These are phyloP conservation scores for Crypturellus tataupa DNA, from an alignment of 2,797 vertebrate species.

Conservation along the genomic window DNA sequence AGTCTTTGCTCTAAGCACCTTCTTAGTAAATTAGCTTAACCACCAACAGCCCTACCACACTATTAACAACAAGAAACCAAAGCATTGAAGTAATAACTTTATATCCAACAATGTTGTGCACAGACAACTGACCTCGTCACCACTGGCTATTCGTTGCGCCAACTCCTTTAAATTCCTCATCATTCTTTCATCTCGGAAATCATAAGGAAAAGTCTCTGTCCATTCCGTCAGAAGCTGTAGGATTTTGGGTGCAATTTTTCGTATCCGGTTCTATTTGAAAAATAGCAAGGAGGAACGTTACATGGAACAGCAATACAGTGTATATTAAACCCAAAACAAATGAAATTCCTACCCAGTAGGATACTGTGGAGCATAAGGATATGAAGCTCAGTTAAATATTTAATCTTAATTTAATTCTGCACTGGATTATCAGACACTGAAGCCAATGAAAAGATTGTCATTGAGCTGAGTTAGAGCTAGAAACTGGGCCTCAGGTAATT, in stretches of 20 bases:
- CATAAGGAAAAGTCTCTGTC: constrained; percentile 95
- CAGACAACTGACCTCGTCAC: constrained; percentile 89
- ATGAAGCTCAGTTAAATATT: not conserved
- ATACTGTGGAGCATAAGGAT: not conserved
- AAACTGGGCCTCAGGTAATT: not conserved
- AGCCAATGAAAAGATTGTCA: not conserved
- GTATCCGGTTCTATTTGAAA: constrained; percentile 83
- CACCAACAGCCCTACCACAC: not conserved
- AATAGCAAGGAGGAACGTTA: constrained; percentile 12
- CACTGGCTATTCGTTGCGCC: constrained; percentile 87
- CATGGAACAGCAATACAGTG: not conserved
- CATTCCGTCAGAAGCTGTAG: constrained; percentile 93
- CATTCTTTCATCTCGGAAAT: constrained; percentile 95
- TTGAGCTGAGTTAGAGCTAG: not conserved
- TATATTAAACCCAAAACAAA: not conserved
- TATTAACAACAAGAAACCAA: not conserved
- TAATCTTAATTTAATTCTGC: not conserved
- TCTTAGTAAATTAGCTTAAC: not conserved
- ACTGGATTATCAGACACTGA: not conserved
- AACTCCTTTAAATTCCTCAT: constrained; percentile 94
- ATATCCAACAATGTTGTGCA: not conserved
- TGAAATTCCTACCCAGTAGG: not conserved
- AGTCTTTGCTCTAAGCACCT: not conserved
- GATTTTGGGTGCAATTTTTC: constrained; percentile 92
- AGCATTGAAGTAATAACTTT: not conserved